Evolutionary conservation across 2,888 invertebrate species (phyloP).

Genomic region (Notocelia uddmanniana): DNA sequence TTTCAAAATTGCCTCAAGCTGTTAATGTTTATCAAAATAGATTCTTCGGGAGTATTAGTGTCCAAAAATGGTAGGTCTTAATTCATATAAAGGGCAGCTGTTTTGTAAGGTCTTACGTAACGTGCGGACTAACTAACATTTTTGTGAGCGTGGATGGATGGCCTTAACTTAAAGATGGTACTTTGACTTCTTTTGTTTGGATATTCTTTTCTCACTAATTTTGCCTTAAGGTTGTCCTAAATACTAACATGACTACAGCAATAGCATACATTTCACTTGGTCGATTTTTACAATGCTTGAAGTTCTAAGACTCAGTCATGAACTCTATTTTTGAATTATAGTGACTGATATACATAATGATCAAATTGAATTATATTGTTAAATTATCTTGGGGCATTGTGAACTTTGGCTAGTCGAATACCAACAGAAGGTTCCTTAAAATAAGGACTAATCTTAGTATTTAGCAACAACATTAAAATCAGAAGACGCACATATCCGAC

Average conservation of each 20-base stretch:
- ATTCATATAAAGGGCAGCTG: conserved; percentile 40
- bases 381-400: too few species aligned
- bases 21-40: conserved; percentile 37
- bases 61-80: conserved; percentile 44
- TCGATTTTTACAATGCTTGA: neutral
- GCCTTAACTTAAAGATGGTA: conserved; percentile 32
- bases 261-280: neutral
- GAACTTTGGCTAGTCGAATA: neutral
- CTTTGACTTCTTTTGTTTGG: conserved; percentile 40
- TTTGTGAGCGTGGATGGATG: conserved; percentile 28
- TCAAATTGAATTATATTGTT: too few species aligned
- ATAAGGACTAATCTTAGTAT: neutral
- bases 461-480: neutral
- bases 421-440: neutral
- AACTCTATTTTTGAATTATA: neutral
- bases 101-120: conserved; percentile 30
- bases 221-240: conserved; percentile 23
- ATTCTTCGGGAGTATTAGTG: conserved; percentile 32
- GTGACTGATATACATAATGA: too few species aligned
- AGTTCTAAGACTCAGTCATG: neutral
- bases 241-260: neutral
- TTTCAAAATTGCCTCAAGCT: conserved; percentile 17
- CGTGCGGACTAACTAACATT: conserved; percentile 31
- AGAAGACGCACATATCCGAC: neutral
- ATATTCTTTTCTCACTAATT: conserved; percentile 4